Conservation (phyloP, 2,888 invertebrate species). For the Nysson spinosus region DNA sequence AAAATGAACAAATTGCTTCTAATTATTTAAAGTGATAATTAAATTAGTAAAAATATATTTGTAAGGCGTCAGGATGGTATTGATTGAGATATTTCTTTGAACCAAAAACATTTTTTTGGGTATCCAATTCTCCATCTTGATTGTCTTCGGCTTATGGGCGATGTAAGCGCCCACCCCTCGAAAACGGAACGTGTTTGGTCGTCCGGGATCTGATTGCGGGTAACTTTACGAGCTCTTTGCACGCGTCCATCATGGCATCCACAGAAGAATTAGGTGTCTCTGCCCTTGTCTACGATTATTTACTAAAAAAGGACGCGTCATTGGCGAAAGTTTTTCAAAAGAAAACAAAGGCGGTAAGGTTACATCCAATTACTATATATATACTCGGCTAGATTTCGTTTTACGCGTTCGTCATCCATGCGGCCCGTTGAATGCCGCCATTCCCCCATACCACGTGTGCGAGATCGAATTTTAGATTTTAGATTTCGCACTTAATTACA, state of each 20-base stretch:
- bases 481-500: not conserved
- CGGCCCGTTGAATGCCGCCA: constrained; percentile 51
- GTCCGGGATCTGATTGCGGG: constrained; percentile 6
- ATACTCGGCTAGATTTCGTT: constrained; percentile 8
- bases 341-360: constrained; percentile 87
- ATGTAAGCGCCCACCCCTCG: constrained; percentile 15
- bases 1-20: too few relatives aligned
- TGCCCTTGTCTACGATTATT: constrained; percentile 83
- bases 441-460: constrained; percentile 61
- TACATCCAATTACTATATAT: constrained; percentile 11
- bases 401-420: constrained; percentile 43
- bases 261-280: constrained; percentile 76
- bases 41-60: too few relatives aligned
- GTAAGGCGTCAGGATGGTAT: too few relatives aligned
- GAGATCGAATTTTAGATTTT: constrained; percentile 5
- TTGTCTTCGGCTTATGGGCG: constrained; percentile 3
- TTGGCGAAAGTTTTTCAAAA: constrained; percentile 84
- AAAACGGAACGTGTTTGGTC: not conserved
- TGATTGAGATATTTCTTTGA: too few relatives aligned
- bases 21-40: too few relatives aligned
- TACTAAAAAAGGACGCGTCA: constrained; percentile 82
- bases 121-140: not conserved
- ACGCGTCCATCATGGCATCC: constrained; percentile 77
- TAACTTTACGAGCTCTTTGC: constrained; percentile 36
- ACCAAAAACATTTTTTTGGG: too few relatives aligned